Conservation (phyloP, 2,113 vertebrate species). For the Hepsetus odoe region DNA sequence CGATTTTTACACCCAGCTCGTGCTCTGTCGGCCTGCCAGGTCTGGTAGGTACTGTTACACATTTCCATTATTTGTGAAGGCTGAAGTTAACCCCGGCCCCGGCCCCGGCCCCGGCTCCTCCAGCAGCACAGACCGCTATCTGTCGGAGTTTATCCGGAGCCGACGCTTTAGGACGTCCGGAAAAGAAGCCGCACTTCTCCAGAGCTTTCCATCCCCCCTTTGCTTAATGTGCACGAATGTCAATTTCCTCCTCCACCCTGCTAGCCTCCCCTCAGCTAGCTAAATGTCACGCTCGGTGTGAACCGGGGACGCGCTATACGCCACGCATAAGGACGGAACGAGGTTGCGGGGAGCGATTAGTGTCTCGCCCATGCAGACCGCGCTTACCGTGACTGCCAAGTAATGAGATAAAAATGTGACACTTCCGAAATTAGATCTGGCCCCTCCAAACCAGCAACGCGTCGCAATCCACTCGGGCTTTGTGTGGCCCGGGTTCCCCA, state of each 20-base stretch:
- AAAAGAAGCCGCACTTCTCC: not conserved
- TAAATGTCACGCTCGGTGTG: conserved; percentile 33
- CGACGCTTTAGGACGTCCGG: conserved; percentile 21
- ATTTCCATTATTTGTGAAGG: conserved; percentile 65
- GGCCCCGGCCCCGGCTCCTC: conserved; percentile 53
- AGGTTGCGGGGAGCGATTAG: conserved; percentile 42
- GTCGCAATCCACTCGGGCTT: conserved; percentile 27
- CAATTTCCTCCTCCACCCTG: conserved; percentile 20
- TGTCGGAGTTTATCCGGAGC: conserved; percentile 48
- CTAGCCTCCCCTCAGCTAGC: conserved; percentile 8
- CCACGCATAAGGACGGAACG: conserved; percentile 24
- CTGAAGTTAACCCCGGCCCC: conserved; percentile 31
- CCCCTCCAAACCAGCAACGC: not conserved
- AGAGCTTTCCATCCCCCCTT: not conserved
- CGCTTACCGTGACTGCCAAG: conserved; percentile 38
- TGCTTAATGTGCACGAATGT: conserved; percentile 29
- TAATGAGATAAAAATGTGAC: conserved; percentile 62
- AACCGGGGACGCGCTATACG: conserved; percentile 23
- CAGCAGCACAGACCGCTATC: conserved; percentile 58
- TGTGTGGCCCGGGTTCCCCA: not conserved
- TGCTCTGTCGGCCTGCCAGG: conserved; percentile 62
- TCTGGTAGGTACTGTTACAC: conserved; percentile 65
- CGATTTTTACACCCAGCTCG: conserved; percentile 55
- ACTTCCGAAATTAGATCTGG: conserved; percentile 60
- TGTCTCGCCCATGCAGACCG: conserved; percentile 11